A percentile compares a stretch with the other conserved stretches of the same genome.
Evolutionary conservation across 2,797 vertebrate genomes (phyloP).

Genomic region (Danio aesculapii): DNA sequence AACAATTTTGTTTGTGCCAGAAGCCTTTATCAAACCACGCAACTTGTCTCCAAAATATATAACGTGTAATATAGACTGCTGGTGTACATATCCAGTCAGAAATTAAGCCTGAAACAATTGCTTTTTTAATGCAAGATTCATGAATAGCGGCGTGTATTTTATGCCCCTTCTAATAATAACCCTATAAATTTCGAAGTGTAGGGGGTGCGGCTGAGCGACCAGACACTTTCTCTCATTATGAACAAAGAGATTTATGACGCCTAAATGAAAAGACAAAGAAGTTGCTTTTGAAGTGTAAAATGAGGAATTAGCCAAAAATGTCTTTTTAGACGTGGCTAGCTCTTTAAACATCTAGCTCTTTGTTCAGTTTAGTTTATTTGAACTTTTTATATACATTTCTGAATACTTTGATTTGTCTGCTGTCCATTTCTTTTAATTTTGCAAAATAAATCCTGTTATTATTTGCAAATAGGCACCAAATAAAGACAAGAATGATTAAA

Average conservation of each 20-base stretch:
- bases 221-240: constrained; percentile 70
- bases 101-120: constrained; percentile 69
- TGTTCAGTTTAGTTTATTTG: not conserved
- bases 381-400: constrained; percentile 16
- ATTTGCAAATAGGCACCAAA: not conserved
- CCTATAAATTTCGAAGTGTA: constrained; percentile 68
- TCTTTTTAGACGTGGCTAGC: constrained; percentile 40
- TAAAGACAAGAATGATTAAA: not conserved
- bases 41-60: not conserved
- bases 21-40: not conserved
- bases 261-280: constrained; percentile 71
- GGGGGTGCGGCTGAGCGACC: constrained; percentile 44
- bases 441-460: not conserved
- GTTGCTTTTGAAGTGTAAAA: constrained; percentile 72
- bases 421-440: not conserved
- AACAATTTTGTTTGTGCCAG: constrained; percentile 1
- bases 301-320: constrained; percentile 61
- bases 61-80: constrained; percentile 16
- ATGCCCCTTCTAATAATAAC: constrained; percentile 70
- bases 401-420: constrained; percentile 38
- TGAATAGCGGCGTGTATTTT: constrained; percentile 61
- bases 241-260: constrained; percentile 73
- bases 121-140: constrained; percentile 57
- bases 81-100: constrained; percentile 64
- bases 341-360: constrained; percentile 44